A percentile compares a stretch with the other conserved stretches of the same genome.
Evolutionary conservation across 2,797 vertebrate genomes (phyloP).

Genomic region (Graptemys geographica): DNA sequence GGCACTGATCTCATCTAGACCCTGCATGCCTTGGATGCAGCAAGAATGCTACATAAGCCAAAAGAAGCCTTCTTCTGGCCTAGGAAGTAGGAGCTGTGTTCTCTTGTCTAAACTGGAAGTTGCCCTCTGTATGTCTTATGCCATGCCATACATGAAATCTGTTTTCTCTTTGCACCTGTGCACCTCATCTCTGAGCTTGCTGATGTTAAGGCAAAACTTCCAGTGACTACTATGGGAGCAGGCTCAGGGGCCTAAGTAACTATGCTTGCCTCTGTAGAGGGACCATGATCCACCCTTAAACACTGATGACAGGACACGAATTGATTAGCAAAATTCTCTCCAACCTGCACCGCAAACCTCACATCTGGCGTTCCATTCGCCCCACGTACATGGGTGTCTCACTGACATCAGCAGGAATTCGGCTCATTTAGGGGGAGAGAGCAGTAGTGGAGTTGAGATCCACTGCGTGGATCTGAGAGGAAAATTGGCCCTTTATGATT

Average conservation of each 20-base stretch:
- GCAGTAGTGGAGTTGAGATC: neutral
- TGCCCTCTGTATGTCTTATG: neutral
- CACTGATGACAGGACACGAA: neutral
- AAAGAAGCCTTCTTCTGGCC: neutral
- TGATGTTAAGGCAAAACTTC: neutral
- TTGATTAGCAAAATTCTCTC: neutral
- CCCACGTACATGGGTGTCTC: neutral
- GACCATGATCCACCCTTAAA: neutral
- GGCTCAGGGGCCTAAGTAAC: neutral
- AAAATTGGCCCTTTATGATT: rapidly evolving
- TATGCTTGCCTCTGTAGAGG: neutral
- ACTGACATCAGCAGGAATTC: neutral
- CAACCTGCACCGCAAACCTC: neutral
- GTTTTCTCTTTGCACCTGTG: neutral
- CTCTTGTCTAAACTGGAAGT: neutral
- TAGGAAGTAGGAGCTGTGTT: neutral
- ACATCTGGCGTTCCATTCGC: neutral
- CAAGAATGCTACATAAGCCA: neutral
- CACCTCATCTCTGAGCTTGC: neutral
- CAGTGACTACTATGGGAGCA: neutral
- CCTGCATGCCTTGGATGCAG: neutral
- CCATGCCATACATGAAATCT: neutral
- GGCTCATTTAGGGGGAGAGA: neutral
- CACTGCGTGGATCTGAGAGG: neutral
- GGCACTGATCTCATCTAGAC: neutral